Conservation (phyloP, 1,140 invertebrate species). For the Idris sp. region DNA sequence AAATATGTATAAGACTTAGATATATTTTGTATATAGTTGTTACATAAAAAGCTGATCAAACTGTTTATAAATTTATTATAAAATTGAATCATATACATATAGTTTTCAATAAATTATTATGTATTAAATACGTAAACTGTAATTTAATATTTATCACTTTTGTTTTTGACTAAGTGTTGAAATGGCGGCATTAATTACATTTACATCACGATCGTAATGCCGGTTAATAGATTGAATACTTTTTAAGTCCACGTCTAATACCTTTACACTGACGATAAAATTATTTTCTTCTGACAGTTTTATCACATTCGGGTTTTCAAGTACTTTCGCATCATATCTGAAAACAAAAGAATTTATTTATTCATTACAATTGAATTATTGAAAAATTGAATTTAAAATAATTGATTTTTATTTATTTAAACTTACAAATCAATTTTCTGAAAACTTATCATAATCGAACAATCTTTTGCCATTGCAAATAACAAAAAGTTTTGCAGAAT, state of each 20-base stretch:
- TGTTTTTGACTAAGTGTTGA: conserved; percentile 44
- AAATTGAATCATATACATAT: too few relatives aligned
- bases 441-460: conserved; percentile 80
- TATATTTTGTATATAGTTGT: too few relatives aligned
- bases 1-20: too few relatives aligned
- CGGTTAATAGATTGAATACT: conserved; percentile 78
- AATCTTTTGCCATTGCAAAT: conserved; percentile 79
- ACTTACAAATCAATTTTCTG: conserved; percentile 71
- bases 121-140: too few relatives aligned
- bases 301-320: conserved; percentile 61
- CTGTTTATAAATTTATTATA: too few relatives aligned
- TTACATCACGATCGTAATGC: conserved; percentile 76
- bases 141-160: too few relatives aligned
- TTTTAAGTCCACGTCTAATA: conserved; percentile 80
- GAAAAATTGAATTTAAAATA: too few relatives aligned
- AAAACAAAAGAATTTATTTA: conserved; percentile 27
- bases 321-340: conserved; percentile 56
- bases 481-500: conserved; percentile 78
- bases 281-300: conserved; percentile 67
- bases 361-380: too few relatives aligned
- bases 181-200: conserved; percentile 72
- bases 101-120: too few relatives aligned
- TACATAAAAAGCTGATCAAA: too few relatives aligned
- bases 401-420: too few relatives aligned
- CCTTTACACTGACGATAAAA: conserved; percentile 75